phyloP scores from a whole-genome alignment of 2,888 invertebrate species.

The Caenorhabditis becei region DNA sequence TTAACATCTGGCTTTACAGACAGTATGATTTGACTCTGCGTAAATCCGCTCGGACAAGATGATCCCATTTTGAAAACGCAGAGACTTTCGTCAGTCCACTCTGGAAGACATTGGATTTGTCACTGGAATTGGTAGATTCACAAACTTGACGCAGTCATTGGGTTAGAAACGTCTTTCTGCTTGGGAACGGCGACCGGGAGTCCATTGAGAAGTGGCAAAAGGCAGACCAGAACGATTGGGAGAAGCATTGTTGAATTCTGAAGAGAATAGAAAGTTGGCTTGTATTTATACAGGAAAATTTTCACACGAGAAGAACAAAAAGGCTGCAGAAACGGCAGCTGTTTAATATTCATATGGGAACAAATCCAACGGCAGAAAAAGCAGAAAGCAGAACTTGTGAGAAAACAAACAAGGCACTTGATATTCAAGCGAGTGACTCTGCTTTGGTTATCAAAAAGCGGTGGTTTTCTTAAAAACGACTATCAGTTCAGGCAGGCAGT shows the following conservation, averaged over 20 bases:
- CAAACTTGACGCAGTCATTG: background rate
- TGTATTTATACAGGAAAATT: constrained; percentile 12
- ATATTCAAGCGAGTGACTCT: background rate
- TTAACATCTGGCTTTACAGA: constrained; percentile 65
- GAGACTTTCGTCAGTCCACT: constrained; percentile 51
- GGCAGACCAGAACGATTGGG: background rate
- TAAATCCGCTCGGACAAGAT: constrained; percentile 63
- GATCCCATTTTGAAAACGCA: constrained; percentile 64
- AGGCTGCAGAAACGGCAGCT: constrained; percentile 17
- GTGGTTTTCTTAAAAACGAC: constrained; percentile 4
- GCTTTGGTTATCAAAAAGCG: constrained; percentile 9
- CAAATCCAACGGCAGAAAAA: constrained; percentile 4
- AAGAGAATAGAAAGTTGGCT: background rate
- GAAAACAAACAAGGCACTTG: background rate
- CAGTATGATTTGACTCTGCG: constrained; percentile 52
- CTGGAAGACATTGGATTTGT: constrained; percentile 28
- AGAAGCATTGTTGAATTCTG: constrained; percentile 10
- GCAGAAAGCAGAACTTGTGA: background rate
- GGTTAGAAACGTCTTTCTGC: background rate
- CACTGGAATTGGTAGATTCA: background rate
- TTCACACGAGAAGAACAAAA: background rate
- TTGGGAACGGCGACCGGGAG: background rate
- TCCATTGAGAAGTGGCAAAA: background rate
- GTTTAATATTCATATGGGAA: constrained; percentile 39
- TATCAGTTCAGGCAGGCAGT: constrained; percentile 1